phyloP scores from a whole-genome alignment of 2,113 vertebrate species.

The Megaptera novaeangliae region DNA sequence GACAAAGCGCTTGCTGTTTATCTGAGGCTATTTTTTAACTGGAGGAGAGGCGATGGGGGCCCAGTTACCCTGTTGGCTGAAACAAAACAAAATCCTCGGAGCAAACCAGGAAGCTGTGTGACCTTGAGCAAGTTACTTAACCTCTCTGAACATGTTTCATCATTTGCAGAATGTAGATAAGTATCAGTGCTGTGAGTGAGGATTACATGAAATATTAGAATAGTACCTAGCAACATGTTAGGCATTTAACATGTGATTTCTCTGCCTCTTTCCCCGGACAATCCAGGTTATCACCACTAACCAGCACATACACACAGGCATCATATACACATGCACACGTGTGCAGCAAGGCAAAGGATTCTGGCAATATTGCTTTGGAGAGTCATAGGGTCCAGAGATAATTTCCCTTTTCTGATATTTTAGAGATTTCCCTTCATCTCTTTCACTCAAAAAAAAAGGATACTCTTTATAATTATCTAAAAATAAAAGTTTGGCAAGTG shows the following conservation, averaged over 20 bases:
- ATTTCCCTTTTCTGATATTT: neutral
- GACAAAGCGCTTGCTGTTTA: conserved; percentile 37
- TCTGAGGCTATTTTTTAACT: neutral
- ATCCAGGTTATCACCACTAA: no score
- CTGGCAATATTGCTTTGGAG: neutral
- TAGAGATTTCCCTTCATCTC: neutral
- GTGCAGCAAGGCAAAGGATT: neutral
- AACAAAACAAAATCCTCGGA: neutral
- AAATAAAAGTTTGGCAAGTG: neutral
- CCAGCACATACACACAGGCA: rapidly evolving
- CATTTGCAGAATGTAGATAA: neutral
- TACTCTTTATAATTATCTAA: neutral
- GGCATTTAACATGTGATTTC: neutral
- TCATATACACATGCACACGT: rapidly evolving
- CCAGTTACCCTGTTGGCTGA: neutral
- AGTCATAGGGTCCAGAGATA: neutral
- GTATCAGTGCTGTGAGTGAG: neutral
- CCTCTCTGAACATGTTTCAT: neutral
- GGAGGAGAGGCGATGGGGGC: neutral
- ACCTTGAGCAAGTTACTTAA: neutral
- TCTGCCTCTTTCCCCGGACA: neutral
- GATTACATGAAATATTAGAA: neutral
- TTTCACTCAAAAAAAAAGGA: neutral
- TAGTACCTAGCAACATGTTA: rapidly evolving
- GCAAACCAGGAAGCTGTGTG: neutral